phyloP scores from a whole-genome alignment of 2,797 vertebrate species.

The Eulemur albifrons region DNA sequence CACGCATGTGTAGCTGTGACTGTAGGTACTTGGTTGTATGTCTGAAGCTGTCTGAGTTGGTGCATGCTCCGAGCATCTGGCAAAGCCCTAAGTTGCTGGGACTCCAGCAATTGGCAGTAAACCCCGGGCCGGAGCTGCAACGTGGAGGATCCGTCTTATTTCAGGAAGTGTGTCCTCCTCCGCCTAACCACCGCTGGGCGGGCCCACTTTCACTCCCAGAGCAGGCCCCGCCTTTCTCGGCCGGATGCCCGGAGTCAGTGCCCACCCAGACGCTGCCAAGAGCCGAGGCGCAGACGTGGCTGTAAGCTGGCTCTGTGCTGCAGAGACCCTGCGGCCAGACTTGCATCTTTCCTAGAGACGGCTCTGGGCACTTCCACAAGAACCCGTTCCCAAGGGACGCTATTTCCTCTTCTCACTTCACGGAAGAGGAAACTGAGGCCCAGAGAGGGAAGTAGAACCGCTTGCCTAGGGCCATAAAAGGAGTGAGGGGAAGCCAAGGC shows the following conservation, averaged over 20 bases:
- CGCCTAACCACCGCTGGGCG: constrained; percentile 35
- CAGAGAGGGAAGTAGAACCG: not conserved
- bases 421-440: not conserved
- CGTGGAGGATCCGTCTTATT: constrained; percentile 63
- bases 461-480: not conserved
- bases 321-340: not conserved
- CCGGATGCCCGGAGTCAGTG: constrained; percentile 62
- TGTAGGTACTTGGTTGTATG: not conserved
- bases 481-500: not conserved
- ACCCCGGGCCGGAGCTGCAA: constrained; percentile 39
- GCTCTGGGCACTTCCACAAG: not conserved
- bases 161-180: constrained; percentile 64
- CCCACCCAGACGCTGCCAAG: constrained; percentile 58
- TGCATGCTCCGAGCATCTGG: not conserved
- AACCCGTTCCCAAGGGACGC: not conserved
- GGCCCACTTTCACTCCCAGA: constrained; percentile 12
- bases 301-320: not conserved
- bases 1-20: not conserved
- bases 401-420: constrained; percentile 27
- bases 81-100: not conserved
- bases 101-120: not conserved
- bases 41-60: not conserved
- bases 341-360: not conserved
- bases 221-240: constrained; percentile 56
- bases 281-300: constrained; percentile 55